These are phyloP conservation scores for Leucozona laternaria DNA, from an alignment of 2,888 invertebrate species.

Conservation along the genomic window DNA sequence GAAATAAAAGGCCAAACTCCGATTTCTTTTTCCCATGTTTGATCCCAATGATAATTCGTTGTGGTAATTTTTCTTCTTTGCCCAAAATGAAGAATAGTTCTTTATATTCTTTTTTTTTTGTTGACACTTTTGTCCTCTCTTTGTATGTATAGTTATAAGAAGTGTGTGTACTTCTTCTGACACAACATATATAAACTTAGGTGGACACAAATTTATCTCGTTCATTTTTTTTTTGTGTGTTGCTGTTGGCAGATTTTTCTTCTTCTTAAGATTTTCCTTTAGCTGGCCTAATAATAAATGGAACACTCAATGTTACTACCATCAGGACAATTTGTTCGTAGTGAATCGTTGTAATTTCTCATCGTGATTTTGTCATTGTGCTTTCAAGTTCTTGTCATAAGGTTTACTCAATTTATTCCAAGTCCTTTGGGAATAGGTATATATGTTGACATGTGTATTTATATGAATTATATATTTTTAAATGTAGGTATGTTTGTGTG, in stretches of 20 bases:
- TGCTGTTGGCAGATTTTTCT: slow-evolving; percentile 44
- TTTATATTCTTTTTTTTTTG: background rate
- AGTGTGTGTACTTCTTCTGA: slow-evolving; percentile 49
- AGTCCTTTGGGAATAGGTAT: slow-evolving; percentile 53
- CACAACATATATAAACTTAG: slow-evolving; percentile 38
- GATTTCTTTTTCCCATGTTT: slow-evolving; percentile 21
- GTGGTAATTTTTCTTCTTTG: slow-evolving; percentile 61
- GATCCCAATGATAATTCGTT: slow-evolving; percentile 69
- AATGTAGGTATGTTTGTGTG: slow-evolving; percentile 3
- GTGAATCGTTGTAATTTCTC: slow-evolving; percentile 75
- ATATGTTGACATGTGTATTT: slow-evolving; percentile 65
- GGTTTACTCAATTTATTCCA: slow-evolving; percentile 74
- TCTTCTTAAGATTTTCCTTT: slow-evolving; percentile 3
- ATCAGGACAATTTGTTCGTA: slow-evolving; percentile 72
- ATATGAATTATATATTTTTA: slow-evolving; percentile 17
- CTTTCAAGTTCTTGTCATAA: slow-evolving; percentile 74
- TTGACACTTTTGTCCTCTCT: slow-evolving; percentile 25
- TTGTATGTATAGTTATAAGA: slow-evolving; percentile 3
- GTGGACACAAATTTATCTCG: slow-evolving; percentile 66
- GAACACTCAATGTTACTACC: slow-evolving; percentile 64
- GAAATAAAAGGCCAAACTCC: slow-evolving; percentile 11
- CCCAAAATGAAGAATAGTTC: slow-evolving; percentile 62
- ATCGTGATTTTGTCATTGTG: slow-evolving; percentile 75
- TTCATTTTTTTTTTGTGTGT: slow-evolving; percentile 12
- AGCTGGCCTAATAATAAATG: slow-evolving; percentile 47